Evolutionary conservation across 2,797 vertebrate species (phyloP), one percentile per base, ranked within the genome.

Genomic region (Botia kubotai): DNA sequence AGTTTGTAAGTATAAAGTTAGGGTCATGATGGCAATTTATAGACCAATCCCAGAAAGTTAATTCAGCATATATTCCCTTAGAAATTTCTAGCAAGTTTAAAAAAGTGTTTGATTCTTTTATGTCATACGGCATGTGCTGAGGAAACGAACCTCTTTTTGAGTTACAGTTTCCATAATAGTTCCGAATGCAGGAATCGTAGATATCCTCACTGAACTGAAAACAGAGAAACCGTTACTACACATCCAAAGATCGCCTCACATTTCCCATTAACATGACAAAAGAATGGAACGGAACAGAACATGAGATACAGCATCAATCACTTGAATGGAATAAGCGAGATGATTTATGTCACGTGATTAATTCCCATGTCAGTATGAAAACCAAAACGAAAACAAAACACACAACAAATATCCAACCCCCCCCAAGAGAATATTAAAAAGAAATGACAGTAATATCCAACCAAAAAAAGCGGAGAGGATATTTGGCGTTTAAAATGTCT

Each of bases 121-220:
- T 58, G 19, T 58, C 8, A 17, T 17, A 6, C 52, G 4, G 11
- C 23, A 62, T 62, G 23, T 62, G 23, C 23, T 6, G 4, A 11
- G 5, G 2, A 62, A 26, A 53, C 68, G 76, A 93, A 98, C 98
- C 96, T 99, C 98, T 94, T 97, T 97, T 72, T 99, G 98, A 21
- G 97, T 99, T 87, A 99, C 97, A 0, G 98, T 99, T 93, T 99
- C 97, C 98, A 99, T 99, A 88, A 99, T 99, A 84, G 98, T 99
- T 72, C 98, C 98, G 90, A 99, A 99, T 68, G 98, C 98, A 81
- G 98, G 98, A 84, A 99, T 98, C 79, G 98, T 99, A 83, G 98
- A 96, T 93, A 99, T 99, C 91, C 98, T 96, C 86, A 99, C 98
- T 83, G 98, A 99, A 89, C 97, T 99, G 91, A 58, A 92, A 89